Conservation (phyloP, 2,113 vertebrate species). For the Ahaetulla prasina region DNA sequence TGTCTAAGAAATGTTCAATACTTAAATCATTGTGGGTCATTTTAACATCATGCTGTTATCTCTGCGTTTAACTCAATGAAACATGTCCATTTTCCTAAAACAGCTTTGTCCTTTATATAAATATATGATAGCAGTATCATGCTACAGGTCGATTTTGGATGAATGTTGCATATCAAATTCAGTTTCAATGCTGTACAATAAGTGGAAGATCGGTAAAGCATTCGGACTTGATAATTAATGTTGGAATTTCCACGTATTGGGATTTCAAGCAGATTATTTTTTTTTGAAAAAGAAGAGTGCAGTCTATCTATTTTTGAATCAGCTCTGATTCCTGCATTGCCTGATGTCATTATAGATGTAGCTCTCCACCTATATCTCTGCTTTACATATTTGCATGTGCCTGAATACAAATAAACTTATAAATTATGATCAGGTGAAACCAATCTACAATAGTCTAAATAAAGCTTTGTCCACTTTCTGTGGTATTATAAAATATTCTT, state of each 20-base stretch:
- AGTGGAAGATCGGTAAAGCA: not conserved
- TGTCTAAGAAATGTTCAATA: not conserved
- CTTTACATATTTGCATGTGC: not conserved
- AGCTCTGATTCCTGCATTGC: slow-evolving; percentile 16
- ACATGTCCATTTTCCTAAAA: not conserved
- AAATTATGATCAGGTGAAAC: not conserved
- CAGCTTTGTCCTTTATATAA: not conserved
- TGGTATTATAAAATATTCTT: not conserved
- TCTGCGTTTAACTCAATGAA: not conserved
- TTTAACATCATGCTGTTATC: not conserved
- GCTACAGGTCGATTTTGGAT: not conserved
- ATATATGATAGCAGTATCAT: not conserved
- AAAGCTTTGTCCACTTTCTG: not conserved
- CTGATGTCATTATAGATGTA: not conserved
- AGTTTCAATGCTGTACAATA: not conserved
- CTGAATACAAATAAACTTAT: not conserved
- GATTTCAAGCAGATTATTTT: not conserved
- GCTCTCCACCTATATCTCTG: not conserved
- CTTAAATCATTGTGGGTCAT: not conserved
- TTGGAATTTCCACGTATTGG: not conserved
- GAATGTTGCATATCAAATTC: not conserved
- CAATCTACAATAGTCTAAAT: not conserved
- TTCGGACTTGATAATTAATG: not conserved
- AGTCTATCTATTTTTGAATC: not conserved
- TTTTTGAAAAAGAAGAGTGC: not conserved